phyloP scores from a whole-genome alignment of 1,140 invertebrate species.

The Elymnias hypermnestra region DNA sequence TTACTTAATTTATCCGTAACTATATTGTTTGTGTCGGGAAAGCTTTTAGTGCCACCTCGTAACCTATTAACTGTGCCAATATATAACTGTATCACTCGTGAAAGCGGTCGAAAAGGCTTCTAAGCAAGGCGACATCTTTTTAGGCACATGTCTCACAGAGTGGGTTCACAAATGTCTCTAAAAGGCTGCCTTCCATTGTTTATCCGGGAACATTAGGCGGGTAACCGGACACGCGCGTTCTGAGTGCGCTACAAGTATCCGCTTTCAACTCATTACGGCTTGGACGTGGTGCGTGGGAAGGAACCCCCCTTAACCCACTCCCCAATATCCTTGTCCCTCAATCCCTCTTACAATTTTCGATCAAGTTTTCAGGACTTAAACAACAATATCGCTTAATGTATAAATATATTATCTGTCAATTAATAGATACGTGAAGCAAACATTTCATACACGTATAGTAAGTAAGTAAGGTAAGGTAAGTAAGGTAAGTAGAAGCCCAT shows the following conservation, averaged over 20 bases:
- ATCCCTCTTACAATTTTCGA: constrained; percentile 65
- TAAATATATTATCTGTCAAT: too few species aligned
- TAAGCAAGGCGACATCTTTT: constrained; percentile 65
- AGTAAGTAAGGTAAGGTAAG: too few species aligned
- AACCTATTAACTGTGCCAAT: not conserved
- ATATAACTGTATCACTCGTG: not conserved
- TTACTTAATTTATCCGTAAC: too few species aligned
- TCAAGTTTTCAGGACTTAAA: too few species aligned
- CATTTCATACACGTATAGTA: too few species aligned
- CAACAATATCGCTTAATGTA: too few species aligned
- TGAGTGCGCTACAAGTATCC: constrained; percentile 75
- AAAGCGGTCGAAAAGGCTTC: constrained; percentile 34
- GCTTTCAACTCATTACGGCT: constrained; percentile 74
- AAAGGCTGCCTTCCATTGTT: constrained; percentile 75
- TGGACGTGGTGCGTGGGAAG: constrained; percentile 70
- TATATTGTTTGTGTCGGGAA: not conserved
- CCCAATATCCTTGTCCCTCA: constrained; percentile 61
- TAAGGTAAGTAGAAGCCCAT: too few species aligned
- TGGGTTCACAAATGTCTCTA: constrained; percentile 74
- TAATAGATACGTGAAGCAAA: too few species aligned
- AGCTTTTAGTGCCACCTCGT: not conserved
- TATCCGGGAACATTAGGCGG: constrained; percentile 74
- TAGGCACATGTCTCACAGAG: constrained; percentile 70
- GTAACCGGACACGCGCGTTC: constrained; percentile 71
- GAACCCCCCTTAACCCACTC: constrained; percentile 34